phyloP scores from a whole-genome alignment of 1,140 invertebrate genomes.

The Heliconius nattereri region DNA sequence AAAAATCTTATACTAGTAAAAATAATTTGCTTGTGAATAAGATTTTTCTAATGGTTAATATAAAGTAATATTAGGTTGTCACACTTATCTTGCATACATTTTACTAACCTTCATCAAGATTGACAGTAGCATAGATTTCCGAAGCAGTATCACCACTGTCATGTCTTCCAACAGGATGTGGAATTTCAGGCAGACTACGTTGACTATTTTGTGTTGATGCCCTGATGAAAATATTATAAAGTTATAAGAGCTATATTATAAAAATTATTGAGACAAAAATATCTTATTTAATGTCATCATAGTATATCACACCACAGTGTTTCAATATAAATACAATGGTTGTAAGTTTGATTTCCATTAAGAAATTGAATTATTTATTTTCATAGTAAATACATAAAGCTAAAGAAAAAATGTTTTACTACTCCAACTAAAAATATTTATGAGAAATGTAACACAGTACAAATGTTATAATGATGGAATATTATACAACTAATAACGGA shows the following conservation, averaged over 20 bases:
- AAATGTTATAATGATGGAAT: not conserved
- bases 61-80: no score
- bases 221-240: conserved; percentile 36
- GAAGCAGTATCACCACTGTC: conserved; percentile 79
- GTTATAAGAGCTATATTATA: not conserved
- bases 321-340: no score
- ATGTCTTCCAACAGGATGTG: conserved; percentile 73
- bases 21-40: no score
- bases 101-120: conserved; percentile 70
- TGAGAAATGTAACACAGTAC: not conserved
- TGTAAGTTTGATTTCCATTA: no score
- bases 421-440: not conserved
- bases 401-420: no score
- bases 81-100: not conserved
- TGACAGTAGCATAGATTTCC: conserved; percentile 80
- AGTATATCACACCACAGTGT: not conserved
- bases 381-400: no score
- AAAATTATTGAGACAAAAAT: not conserved
- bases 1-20: no score
- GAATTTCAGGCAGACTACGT: conserved; percentile 78
- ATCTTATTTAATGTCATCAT: not conserved
- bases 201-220: conserved; percentile 79
- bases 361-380: no score
- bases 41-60: no score
- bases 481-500: not conserved